These are phyloP conservation scores for Lepidurus arcticus DNA, from an alignment of 1,140 invertebrate genomes.

Conservation along the genomic window DNA sequence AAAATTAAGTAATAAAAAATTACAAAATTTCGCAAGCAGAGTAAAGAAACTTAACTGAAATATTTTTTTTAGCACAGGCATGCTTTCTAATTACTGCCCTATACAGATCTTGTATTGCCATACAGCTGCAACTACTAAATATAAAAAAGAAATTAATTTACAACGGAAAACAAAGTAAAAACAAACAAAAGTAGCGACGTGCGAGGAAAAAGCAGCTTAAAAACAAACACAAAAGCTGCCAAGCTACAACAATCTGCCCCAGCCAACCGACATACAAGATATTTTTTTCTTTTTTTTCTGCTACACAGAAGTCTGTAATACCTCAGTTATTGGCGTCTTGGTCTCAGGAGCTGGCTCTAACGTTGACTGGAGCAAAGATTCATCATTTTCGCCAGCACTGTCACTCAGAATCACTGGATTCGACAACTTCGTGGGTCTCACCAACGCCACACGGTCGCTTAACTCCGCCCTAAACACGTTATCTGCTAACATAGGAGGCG, in stretches of 20 bases:
- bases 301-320: slow-evolving; percentile 58
- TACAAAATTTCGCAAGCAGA: neutral
- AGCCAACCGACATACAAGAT: neutral
- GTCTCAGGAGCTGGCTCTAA: slow-evolving; percentile 26
- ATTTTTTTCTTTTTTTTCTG: neutral
- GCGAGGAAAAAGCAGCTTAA: slow-evolving; percentile 27
- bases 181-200: slow-evolving; percentile 29
- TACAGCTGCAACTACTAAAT: slow-evolving; percentile 22
- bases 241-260: slow-evolving; percentile 32
- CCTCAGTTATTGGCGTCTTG: slow-evolving; percentile 47
- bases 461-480: slow-evolving; percentile 24
- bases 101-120: slow-evolving; percentile 13
- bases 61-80: neutral
- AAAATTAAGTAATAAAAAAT: neutral
- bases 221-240: slow-evolving; percentile 35
- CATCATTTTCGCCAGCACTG: neutral
- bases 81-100: slow-evolving; percentile 3
- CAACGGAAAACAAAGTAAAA: slow-evolving; percentile 28
- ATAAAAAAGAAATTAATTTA: slow-evolving; percentile 11
- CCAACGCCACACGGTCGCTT: slow-evolving; percentile 26
- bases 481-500: slow-evolving; percentile 30
- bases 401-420: slow-evolving; percentile 26
- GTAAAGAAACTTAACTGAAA: neutral
- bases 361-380: slow-evolving; percentile 34
- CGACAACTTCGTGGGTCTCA: slow-evolving; percentile 33